Evolutionary conservation across 2,113 vertebrate genomes (phyloP).

Genomic region (zebrafish (Danio rerio)): DNA sequence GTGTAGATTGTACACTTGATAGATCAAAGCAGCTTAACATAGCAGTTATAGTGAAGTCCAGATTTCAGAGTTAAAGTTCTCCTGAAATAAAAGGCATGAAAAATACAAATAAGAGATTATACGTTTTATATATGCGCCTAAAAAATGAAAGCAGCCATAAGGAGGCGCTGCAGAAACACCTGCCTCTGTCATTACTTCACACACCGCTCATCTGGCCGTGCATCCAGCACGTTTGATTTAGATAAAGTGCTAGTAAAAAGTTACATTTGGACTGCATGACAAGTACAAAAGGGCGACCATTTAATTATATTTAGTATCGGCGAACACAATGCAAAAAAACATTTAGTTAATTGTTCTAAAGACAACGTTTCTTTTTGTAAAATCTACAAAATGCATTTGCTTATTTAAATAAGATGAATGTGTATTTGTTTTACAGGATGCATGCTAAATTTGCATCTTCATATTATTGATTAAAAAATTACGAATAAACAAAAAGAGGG

Average conservation of each 20-base stretch:
- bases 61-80: too few relatives aligned
- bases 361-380: neutral
- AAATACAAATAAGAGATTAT: too few relatives aligned
- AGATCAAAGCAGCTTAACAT: too few relatives aligned
- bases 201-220: neutral
- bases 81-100: too few relatives aligned
- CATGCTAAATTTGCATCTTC: neutral
- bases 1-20: too few relatives aligned
- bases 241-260: too few relatives aligned
- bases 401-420: neutral
- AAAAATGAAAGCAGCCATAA: conserved; percentile 7
- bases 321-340: neutral
- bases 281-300: too few relatives aligned
- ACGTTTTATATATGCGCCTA: neutral
- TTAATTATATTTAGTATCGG: neutral
- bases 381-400: too few relatives aligned
- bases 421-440: neutral
- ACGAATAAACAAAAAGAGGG: neutral
- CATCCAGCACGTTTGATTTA: neutral
- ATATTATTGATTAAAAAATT: neutral
- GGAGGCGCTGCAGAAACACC: conserved; percentile 52
- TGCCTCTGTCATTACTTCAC: neutral
- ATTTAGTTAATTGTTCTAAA: neutral
- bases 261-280: too few relatives aligned
- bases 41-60: too few relatives aligned